Conservation (phyloP, 2,797 vertebrate species). For the Schizopygopsis pylzovi region DNA sequence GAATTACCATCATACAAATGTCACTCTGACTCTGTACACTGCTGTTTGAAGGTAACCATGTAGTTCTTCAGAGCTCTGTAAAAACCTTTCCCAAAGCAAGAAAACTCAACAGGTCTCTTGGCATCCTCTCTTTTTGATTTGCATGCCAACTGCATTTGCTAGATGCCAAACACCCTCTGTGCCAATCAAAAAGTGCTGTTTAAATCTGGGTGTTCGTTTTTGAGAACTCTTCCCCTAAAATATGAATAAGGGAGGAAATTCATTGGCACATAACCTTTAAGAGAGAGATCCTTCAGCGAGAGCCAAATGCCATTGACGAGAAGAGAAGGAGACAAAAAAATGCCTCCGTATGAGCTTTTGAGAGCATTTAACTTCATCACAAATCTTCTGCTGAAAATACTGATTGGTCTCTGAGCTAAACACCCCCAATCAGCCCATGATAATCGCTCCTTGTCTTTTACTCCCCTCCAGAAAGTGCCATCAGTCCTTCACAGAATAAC, state of each 20-base stretch:
- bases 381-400: constrained; percentile 22
- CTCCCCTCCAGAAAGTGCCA: constrained; percentile 51
- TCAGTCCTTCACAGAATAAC: constrained; percentile 47
- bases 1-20: constrained; percentile 75
- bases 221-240: constrained; percentile 38
- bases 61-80: background rate
- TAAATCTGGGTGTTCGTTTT: constrained; percentile 61
- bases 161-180: constrained; percentile 66
- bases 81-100: background rate
- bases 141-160: constrained; percentile 66
- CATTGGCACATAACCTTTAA: constrained; percentile 57
- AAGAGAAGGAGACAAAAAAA: constrained; percentile 10
- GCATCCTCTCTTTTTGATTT: constrained; percentile 59
- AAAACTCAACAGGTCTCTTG: background rate
- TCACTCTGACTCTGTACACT: constrained; percentile 8
- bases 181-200: constrained; percentile 66
- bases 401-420: constrained; percentile 45
- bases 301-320: constrained; percentile 20
- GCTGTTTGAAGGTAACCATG: no score
- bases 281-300: constrained; percentile 39
- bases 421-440: constrained; percentile 25
- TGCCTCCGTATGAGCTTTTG: constrained; percentile 15
- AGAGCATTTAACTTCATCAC: constrained; percentile 31
- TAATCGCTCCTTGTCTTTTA: constrained; percentile 56
- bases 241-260: constrained; percentile 57